These are phyloP conservation scores for Ornithoptera priamus DNA, from an alignment of 2,888 invertebrate genomes.

Conservation along the genomic window DNA sequence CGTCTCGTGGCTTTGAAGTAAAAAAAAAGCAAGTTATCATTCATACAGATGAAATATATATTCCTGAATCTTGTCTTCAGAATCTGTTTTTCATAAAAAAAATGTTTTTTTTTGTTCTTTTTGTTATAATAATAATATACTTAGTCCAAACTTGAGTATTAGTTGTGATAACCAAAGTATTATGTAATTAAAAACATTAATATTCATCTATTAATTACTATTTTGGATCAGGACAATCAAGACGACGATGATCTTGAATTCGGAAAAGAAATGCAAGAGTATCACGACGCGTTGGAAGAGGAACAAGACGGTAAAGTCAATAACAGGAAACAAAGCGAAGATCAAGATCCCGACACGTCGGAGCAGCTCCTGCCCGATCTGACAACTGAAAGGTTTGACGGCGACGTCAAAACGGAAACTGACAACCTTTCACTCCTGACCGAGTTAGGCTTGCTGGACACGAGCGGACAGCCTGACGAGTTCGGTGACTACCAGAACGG, in stretches of 20 bases:
- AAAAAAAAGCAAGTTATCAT: too few species aligned
- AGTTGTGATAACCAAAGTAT: too few species aligned
- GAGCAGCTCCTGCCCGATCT: constrained; percentile 64
- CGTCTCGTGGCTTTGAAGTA: too few species aligned
- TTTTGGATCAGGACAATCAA: constrained; percentile 57
- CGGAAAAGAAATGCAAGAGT: constrained; percentile 71
- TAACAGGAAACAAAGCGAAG: constrained; percentile 60
- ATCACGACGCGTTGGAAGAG: constrained; percentile 63
- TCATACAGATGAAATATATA: too few species aligned
- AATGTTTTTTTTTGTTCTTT: too few species aligned
- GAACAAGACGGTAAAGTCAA: constrained; percentile 65
- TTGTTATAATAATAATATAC: too few species aligned
- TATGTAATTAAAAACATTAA: too few species aligned
- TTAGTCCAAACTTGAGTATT: too few species aligned
- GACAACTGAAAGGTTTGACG: constrained; percentile 35
- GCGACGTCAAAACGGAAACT: constrained; percentile 46
- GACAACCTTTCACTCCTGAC: constrained; percentile 73
- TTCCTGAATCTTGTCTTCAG: too few species aligned
- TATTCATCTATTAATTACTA: too few species aligned
- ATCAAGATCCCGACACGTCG: constrained; percentile 58
- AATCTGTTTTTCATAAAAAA: too few species aligned
- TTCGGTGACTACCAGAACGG: constrained; percentile 74
- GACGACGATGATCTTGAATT: constrained; percentile 78
- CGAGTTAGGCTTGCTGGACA: constrained; percentile 80
- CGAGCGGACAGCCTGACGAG: constrained; percentile 53